phyloP scores from a whole-genome alignment of 2,888 invertebrate genomes.

The Euplagia quadripunctaria region DNA sequence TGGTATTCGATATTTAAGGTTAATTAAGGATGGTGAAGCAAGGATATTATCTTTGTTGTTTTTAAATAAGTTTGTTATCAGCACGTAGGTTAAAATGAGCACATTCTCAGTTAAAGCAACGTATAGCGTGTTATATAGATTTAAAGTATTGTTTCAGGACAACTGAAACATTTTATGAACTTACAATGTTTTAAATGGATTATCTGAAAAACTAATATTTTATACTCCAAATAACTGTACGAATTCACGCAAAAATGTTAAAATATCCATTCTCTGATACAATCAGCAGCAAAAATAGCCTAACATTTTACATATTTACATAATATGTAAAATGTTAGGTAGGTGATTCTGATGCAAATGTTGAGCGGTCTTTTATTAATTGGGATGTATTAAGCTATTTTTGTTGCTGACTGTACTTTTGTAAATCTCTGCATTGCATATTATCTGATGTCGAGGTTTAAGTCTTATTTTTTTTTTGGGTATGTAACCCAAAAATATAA shows the following conservation, averaged over 20 bases:
- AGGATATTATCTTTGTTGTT: not conserved
- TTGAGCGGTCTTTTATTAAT: not conserved
- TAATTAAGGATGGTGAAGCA: conserved; percentile 14
- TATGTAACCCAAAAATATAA: too few relatives aligned
- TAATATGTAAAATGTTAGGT: too few relatives aligned
- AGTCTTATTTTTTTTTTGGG: not conserved
- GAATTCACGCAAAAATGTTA: too few relatives aligned
- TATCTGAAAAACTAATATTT: not conserved
- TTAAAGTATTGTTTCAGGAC: not conserved
- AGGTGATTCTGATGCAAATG: too few relatives aligned
- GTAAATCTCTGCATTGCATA: not conserved
- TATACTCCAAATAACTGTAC: too few relatives aligned
- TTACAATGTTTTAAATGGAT: not conserved
- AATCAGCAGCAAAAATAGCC: not conserved
- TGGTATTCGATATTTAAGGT: conserved; percentile 40
- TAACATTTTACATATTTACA: not conserved
- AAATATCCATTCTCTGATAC: not conserved
- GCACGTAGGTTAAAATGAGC: not conserved
- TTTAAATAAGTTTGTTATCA: not conserved
- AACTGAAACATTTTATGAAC: not conserved
- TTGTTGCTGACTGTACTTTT: not conserved
- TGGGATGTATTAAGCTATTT: not conserved
- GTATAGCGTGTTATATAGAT: not conserved
- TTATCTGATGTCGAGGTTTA: not conserved
- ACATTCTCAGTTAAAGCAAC: not conserved